These are phyloP conservation scores for Euproctis similis DNA, from an alignment of 2,888 invertebrate genomes.

Conservation along the genomic window DNA sequence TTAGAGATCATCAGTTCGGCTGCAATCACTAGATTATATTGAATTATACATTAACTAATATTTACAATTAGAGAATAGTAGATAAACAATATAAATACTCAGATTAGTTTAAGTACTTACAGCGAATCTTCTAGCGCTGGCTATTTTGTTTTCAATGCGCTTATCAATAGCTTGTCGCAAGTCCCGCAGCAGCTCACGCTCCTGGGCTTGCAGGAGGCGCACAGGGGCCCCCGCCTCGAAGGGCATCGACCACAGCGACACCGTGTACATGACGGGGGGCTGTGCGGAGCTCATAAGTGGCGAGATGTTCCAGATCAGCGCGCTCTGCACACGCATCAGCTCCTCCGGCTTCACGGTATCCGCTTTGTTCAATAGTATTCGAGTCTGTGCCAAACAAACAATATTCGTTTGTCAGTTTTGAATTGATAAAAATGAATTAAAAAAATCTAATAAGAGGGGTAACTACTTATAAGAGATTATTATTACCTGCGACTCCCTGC, in stretches of 20 bases:
- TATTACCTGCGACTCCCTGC: slow-evolving; percentile 89
- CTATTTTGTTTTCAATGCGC: slow-evolving; percentile 94
- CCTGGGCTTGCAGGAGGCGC: slow-evolving; percentile 89
- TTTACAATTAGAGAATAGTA: too few species aligned
- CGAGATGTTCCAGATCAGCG: slow-evolving; percentile 97
- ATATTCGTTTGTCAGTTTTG: too few species aligned
- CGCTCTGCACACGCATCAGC: slow-evolving; percentile 93
- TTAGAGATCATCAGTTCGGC: too few species aligned
- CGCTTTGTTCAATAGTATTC: slow-evolving; percentile 95
- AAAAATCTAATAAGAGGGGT: too few species aligned
- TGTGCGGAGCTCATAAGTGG: slow-evolving; percentile 96
- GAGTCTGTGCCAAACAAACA: slow-evolving; percentile 75
- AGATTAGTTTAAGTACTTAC: too few species aligned
- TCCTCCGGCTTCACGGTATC: slow-evolving; percentile 95
- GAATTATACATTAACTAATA: too few species aligned
- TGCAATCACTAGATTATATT: too few species aligned
- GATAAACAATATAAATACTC: too few species aligned
- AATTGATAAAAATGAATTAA: too few species aligned
- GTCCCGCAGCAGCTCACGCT: slow-evolving; percentile 90
- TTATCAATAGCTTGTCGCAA: slow-evolving; percentile 89
- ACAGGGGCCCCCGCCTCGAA: slow-evolving; percentile 88
- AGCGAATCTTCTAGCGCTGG: slow-evolving; percentile 95
- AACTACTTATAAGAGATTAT: background rate
- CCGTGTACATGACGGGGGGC: slow-evolving; percentile 94
- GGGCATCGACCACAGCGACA: slow-evolving; percentile 90